Evolutionary conservation across 2,888 invertebrate species (phyloP).

Genomic region (Mamestra brassicae): DNA sequence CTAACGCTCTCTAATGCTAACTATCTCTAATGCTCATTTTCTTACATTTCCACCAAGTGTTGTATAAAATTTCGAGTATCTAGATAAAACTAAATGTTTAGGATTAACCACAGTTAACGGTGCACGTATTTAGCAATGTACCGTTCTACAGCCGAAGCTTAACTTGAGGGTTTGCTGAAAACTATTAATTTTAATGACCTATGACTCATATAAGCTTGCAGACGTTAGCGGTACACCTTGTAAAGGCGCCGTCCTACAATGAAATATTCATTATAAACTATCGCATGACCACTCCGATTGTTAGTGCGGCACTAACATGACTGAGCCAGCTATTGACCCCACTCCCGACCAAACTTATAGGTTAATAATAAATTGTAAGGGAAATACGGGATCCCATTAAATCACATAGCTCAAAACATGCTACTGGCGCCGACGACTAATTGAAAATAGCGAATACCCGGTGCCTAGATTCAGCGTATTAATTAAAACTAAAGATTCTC

Average conservation of each 20-base stretch:
- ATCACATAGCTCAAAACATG: conserved; percentile 86
- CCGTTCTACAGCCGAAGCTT: conserved; percentile 26
- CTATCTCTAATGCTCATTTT: conserved; percentile 59
- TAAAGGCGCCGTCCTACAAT: conserved; percentile 58
- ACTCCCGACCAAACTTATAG: conserved; percentile 69
- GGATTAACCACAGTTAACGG: conserved; percentile 46
- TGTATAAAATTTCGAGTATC: conserved; percentile 59
- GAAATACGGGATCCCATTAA: conserved; percentile 83
- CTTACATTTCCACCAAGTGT: conserved; percentile 58
- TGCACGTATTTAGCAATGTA: conserved; percentile 42
- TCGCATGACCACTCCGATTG: conserved; percentile 64
- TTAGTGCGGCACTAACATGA: conserved; percentile 66
- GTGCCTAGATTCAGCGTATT: conserved; percentile 86
- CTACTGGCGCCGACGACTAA: conserved; percentile 85
- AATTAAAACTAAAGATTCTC: conserved; percentile 89
- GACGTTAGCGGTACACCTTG: conserved; percentile 56
- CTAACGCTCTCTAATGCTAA: no score
- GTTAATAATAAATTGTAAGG: conserved; percentile 80
- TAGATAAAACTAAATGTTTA: conserved; percentile 54
- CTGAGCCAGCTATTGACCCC: conserved; percentile 73
- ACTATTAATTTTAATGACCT: conserved; percentile 64
- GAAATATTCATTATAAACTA: conserved; percentile 64
- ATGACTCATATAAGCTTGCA: conserved; percentile 51
- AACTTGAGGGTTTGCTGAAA: conserved; percentile 56
- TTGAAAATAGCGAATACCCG: conserved; percentile 86